These are phyloP conservation scores for Hoplodrina ambigua DNA, from an alignment of 2,888 invertebrate genomes.

Conservation along the genomic window DNA sequence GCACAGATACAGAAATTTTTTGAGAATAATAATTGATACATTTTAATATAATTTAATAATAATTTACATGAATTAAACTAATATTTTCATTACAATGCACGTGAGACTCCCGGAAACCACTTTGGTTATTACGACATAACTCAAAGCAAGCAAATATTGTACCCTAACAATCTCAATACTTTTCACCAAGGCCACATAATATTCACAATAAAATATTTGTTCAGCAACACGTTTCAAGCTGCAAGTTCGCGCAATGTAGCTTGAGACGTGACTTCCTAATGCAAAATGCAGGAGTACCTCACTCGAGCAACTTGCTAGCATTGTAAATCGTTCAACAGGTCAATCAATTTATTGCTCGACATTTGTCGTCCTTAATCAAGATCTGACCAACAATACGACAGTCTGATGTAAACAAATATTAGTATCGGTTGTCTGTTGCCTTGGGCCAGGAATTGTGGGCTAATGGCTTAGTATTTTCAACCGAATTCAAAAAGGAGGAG, in stretches of 20 bases:
- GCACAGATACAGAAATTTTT: no score
- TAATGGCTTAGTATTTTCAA: background rate
- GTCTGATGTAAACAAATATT: slow-evolving; percentile 40
- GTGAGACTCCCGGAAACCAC: no score
- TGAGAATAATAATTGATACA: no score
- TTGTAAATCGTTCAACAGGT: slow-evolving; percentile 51
- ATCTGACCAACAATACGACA: slow-evolving; percentile 45
- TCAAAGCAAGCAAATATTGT: no score
- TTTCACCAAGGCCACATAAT: slow-evolving; percentile 8
- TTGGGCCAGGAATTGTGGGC: background rate
- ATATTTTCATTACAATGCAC: no score
- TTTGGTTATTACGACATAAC: no score
- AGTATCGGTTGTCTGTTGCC: slow-evolving; percentile 20
- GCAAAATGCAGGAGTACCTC: slow-evolving; percentile 21
- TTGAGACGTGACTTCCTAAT: slow-evolving; percentile 29
- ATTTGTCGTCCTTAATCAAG: slow-evolving; percentile 54
- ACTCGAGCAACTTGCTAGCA: background rate
- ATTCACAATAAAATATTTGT: slow-evolving; percentile 28
- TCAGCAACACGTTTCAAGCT: slow-evolving; percentile 2
- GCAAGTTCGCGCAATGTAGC: slow-evolving; percentile 13
- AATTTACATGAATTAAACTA: no score
- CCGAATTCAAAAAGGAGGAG: no score
- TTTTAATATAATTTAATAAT: no score
- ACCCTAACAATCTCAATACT: background rate
- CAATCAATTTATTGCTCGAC: slow-evolving; percentile 41